A percentile compares a stretch with the other conserved stretches of the same genome.
These are phyloP conservation scores for Urosaurus nigricauda DNA, from an alignment of 2,797 vertebrate species.

Conservation along the genomic window DNA sequence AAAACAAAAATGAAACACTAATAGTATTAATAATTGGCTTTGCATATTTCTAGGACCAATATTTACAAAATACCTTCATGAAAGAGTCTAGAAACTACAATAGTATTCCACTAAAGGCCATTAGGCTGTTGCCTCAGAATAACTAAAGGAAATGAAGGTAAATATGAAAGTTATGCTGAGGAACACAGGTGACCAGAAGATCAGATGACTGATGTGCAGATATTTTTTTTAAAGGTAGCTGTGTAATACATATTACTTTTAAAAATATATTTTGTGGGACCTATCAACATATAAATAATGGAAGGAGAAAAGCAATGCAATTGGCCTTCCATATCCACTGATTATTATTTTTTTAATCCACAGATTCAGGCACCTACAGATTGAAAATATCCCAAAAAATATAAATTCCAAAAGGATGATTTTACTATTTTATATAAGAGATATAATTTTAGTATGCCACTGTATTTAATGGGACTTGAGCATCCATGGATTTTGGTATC, in stretches of 20 bases:
- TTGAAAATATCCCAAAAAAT: too few relatives aligned
- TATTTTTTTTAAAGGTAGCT: neutral
- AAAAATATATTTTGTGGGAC: neutral
- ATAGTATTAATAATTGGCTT: neutral
- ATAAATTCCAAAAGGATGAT: too few relatives aligned
- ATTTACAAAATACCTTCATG: slow-evolving; percentile 8
- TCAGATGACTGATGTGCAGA: neutral
- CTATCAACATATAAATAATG: neutral
- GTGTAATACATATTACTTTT: neutral
- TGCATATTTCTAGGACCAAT: neutral
- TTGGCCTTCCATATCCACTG: too few relatives aligned
- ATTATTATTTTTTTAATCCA: too few relatives aligned
- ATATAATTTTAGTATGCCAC: too few relatives aligned
- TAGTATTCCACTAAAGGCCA: neutral
- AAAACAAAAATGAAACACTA: neutral
- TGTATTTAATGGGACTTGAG: too few relatives aligned
- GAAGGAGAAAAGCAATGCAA: neutral
- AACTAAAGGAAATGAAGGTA: slow-evolving; percentile 11
- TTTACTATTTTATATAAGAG: too few relatives aligned
- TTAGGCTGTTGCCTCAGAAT: neutral
- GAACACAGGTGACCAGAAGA: neutral
- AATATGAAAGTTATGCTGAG: neutral
- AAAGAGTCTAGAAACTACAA: neutral
- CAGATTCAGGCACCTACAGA: too few relatives aligned
- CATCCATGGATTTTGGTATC: too few relatives aligned